phyloP scores from a whole-genome alignment of 2,113 vertebrate species.

The Clarias batrachus region DNA sequence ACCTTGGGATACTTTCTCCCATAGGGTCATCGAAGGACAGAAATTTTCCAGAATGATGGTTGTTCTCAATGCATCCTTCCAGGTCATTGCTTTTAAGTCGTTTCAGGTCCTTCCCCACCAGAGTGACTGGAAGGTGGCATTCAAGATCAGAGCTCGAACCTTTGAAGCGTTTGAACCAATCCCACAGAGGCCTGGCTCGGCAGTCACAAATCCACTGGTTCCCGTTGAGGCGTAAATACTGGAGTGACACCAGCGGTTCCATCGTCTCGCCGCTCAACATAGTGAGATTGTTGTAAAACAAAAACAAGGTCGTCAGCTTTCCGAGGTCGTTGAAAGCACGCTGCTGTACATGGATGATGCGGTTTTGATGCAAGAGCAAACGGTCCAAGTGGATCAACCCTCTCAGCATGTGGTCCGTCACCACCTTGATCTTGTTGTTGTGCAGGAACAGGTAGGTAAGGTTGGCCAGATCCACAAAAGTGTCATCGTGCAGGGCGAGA shows the following conservation, averaged over 20 bases:
- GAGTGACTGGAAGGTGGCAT: conserved; percentile 80
- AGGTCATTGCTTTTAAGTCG: conserved; percentile 80
- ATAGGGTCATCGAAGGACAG: conserved; percentile 73
- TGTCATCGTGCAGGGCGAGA: conserved; percentile 84
- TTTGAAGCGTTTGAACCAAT: conserved; percentile 94
- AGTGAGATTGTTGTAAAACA: conserved; percentile 95
- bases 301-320: conserved; percentile 90
- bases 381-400: conserved; percentile 90
- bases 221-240: conserved; percentile 92
- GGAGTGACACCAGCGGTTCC: conserved; percentile 82
- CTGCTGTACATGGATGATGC: conserved; percentile 81
- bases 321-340: conserved; percentile 86
- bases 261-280: conserved; percentile 86
- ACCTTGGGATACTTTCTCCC: conserved; percentile 72
- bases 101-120: conserved; percentile 87
- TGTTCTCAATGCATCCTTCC: conserved; percentile 84
- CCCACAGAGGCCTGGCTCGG: conserved; percentile 90
- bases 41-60: conserved; percentile 76
- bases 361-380: conserved; percentile 91
- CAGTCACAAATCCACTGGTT: conserved; percentile 99
- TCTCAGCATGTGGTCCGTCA: conserved; percentile 88
- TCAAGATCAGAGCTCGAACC: conserved; percentile 93
- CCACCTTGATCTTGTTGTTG: conserved; percentile 90
- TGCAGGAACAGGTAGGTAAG: conserved; percentile 96
- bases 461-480: conserved; percentile 93